Evolutionary conservation across 2,888 invertebrate genomes (phyloP), one percentile per base, ranked within the genome.

Genomic region (Lepeophtheirus nordmannii): DNA sequence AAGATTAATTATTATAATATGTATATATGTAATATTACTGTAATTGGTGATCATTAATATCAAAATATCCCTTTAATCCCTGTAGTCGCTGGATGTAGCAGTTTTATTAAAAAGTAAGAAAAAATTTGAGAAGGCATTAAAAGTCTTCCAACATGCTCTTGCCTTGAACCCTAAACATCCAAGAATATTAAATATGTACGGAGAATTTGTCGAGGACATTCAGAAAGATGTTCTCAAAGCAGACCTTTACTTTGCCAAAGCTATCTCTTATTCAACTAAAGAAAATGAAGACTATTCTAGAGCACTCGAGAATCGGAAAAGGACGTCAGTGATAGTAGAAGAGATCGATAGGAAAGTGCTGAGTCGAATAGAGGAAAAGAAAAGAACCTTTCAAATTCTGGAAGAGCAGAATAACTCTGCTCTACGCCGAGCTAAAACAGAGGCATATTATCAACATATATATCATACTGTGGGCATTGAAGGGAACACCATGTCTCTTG

Each of bases 391-490:
- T 10, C 83, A 87, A 23, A 83, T 83, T 7, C 85, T 93, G 72
- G 53, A 46, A 17, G 89, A 92, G 20, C 85, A 87, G 69, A 82
- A 82, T 56, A 85, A 85, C 75, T 81, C 86, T 0, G 87, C 89
- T 8, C 78, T 94, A 70, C 80, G 89, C 64, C 82, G 89, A 72
- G 87, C 91, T 5, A 93, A 93, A 73, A 89, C 88, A 74, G 94
- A 96, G 76, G 91, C 91, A 1, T 97, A 94, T 75, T 94, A 91
- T 75, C 77, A 80, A 70, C 92, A 96, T 74, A 91, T 97, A 69
- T 93, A 94, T 76, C 96, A 97, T 74, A 92, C 94, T 0, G 93
- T 92, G 22, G 96, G 90, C 30, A 92, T 97, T 70, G 97, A 97
- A 78, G 96, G 96, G 0, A 97, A 97, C 74, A 96, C 96, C 0